These are phyloP conservation scores for Plectropomus leopardus DNA, from an alignment of 2,113 vertebrate genomes.

Conservation along the genomic window DNA sequence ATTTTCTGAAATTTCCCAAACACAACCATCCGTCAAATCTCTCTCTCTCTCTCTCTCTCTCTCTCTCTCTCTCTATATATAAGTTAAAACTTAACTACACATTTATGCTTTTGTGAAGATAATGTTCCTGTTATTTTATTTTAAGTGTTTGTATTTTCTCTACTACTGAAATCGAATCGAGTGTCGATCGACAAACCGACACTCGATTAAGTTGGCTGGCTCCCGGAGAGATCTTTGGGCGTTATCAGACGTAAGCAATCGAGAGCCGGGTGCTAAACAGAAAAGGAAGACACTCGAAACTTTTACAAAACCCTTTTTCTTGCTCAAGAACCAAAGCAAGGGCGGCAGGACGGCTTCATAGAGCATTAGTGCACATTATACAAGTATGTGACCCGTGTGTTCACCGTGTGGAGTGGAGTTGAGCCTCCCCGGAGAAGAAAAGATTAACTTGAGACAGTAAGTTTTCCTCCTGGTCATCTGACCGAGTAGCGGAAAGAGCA, in stretches of 20 bases:
- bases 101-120: no score
- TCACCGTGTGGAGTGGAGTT: constrained; percentile 13
- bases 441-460: constrained; percentile 69
- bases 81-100: no score
- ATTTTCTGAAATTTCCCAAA: no score
- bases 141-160: no score
- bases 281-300: constrained; percentile 32
- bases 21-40: no score
- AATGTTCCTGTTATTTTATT: no score
- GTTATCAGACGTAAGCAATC: constrained; percentile 77
- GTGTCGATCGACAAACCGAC: constrained; percentile 34
- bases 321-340: background rate
- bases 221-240: constrained; percentile 37
- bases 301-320: constrained; percentile 44
- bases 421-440: constrained; percentile 35
- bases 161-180: no score
- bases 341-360: background rate
- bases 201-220: constrained; percentile 48
- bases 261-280: constrained; percentile 42
- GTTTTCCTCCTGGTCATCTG: constrained; percentile 73
- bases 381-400: constrained; percentile 51
- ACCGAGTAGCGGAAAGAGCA: constrained; percentile 69
- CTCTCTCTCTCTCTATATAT: no score
- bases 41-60: no score
- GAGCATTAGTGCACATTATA: rapidly evolving